Conservation (phyloP, 2,888 invertebrate species). For the Orchesellides sinensis region DNA sequence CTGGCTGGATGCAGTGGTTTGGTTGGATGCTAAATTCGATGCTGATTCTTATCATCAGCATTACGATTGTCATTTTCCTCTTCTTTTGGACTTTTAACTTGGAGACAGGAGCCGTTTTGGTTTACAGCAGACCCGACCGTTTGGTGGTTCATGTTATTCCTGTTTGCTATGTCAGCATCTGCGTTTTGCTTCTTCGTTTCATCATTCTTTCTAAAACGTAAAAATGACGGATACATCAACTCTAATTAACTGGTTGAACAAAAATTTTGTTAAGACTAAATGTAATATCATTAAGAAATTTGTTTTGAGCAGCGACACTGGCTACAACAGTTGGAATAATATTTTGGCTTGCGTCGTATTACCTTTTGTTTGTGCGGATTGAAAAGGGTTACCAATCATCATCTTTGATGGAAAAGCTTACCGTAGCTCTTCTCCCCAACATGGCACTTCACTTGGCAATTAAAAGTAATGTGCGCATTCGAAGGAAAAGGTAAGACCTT, state of each 20-base stretch:
- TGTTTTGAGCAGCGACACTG: slow-evolving; percentile 74
- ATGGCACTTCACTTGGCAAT: slow-evolving; percentile 74
- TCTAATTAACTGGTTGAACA: not conserved
- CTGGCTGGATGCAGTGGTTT: slow-evolving; percentile 79
- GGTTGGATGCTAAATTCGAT: slow-evolving; percentile 79
- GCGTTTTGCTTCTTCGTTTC: slow-evolving; percentile 77
- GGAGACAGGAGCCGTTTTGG: slow-evolving; percentile 67
- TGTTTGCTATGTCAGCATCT: slow-evolving; percentile 77
- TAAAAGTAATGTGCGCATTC: slow-evolving; percentile 73
- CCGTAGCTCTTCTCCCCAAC: slow-evolving; percentile 74
- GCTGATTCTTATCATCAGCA: slow-evolving; percentile 76
- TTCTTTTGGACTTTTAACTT: slow-evolving; percentile 75
- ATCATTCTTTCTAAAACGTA: slow-evolving; percentile 34
- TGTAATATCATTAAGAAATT: not conserved
- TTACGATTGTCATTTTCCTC: slow-evolving; percentile 75
- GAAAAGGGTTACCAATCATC: slow-evolving; percentile 63
- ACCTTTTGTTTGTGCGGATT: slow-evolving; percentile 33
- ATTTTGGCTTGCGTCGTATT: slow-evolving; percentile 73
- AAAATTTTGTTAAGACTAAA: not conserved
- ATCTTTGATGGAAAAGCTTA: slow-evolving; percentile 69
- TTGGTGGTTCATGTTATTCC: slow-evolving; percentile 77
- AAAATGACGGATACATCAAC: not conserved
- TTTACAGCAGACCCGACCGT: slow-evolving; percentile 67
- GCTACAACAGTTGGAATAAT: slow-evolving; percentile 75
- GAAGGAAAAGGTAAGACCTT: slow-evolving; percentile 73